Conservation (phyloP, 2,888 invertebrate species). For the Platycnemis pennipes region DNA sequence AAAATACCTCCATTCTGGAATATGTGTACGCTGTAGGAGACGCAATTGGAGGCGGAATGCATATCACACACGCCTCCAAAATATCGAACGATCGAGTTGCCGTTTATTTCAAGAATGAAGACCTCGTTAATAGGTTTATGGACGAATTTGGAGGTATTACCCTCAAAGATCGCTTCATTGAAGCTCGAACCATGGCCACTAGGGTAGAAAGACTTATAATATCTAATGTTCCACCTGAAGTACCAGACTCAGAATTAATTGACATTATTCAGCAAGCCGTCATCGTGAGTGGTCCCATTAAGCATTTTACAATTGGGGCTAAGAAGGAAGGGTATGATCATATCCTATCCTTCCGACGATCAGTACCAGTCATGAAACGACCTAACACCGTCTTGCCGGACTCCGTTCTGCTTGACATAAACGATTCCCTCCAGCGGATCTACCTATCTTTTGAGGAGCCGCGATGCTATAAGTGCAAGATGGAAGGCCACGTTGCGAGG, state of each 20-base stretch:
- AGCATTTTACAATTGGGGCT: not conserved
- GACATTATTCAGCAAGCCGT: not conserved
- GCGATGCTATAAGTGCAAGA: too few species aligned
- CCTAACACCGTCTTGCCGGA: not conserved
- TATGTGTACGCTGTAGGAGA: not conserved
- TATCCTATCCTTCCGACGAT: not conserved
- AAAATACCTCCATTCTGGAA: not conserved
- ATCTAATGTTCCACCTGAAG: not conserved
- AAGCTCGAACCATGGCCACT: not conserved
- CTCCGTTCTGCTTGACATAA: not conserved
- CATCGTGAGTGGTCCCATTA: not conserved
- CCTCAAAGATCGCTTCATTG: too few species aligned
- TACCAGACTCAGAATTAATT: not conserved
- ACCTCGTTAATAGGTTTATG: not conserved
- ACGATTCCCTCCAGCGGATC: not conserved
- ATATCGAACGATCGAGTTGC: not conserved
- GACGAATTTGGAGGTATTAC: too few species aligned
- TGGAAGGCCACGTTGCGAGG: not conserved
- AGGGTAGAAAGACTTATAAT: not conserved
- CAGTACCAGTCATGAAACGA: not conserved
- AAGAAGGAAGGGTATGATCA: not conserved
- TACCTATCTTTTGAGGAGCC: slow-evolving; percentile 1
- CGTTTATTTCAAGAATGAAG: not conserved
- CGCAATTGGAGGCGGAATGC: not conserved
- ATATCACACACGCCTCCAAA: not conserved